These are phyloP conservation scores for Phocoena phocoena DNA, from an alignment of 2,113 vertebrate species.

Conservation along the genomic window DNA sequence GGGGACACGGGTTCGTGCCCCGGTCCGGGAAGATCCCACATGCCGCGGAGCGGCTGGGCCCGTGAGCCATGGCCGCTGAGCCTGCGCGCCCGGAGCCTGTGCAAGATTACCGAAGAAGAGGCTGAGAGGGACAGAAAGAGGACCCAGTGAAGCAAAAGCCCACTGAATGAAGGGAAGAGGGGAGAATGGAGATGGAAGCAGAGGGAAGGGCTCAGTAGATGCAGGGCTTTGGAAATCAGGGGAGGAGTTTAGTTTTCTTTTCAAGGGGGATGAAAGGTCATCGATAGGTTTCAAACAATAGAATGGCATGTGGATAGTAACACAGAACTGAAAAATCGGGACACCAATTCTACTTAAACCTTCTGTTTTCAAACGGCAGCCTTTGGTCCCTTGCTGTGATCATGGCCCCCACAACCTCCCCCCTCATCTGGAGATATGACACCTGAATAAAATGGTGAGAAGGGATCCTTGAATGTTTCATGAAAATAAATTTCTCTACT, in stretches of 20 bases:
- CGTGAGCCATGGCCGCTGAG: too few species aligned
- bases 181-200: background rate
- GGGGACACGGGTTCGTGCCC: too few species aligned
- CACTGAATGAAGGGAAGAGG: too few species aligned
- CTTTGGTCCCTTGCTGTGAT: background rate
- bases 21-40: too few species aligned
- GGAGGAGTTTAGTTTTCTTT: background rate
- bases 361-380: background rate
- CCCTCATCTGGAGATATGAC: background rate
- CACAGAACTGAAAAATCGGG: background rate
- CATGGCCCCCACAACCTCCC: background rate
- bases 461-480: background rate
- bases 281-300: background rate
- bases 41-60: too few species aligned
- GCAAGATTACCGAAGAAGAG: background rate
- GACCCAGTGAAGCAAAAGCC: background rate
- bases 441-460: background rate
- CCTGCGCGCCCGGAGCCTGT: too few species aligned
- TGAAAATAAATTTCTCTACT: background rate
- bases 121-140: background rate
- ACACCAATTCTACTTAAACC: background rate
- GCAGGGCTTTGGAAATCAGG: background rate
- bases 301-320: background rate
- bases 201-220: background rate
- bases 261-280: background rate